These are phyloP conservation scores for Cebus imitator DNA, from an alignment of 2,113 vertebrate species.

Conservation along the genomic window DNA sequence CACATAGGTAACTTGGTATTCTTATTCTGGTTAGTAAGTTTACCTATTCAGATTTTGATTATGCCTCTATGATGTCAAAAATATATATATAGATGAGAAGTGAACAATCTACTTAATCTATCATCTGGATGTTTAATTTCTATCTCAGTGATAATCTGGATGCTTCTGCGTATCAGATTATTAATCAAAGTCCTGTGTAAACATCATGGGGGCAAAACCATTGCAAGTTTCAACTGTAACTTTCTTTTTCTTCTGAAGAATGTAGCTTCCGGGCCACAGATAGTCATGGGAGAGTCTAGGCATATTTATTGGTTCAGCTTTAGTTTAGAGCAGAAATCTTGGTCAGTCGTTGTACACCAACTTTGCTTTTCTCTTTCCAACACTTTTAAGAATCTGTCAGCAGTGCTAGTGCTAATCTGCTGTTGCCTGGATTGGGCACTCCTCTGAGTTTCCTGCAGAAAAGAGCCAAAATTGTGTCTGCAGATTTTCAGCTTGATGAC, in stretches of 20 bases:
- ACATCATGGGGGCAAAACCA: neutral
- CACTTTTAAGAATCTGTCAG: neutral
- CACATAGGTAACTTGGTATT: neutral
- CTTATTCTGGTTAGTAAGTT: neutral
- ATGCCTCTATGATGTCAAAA: neutral
- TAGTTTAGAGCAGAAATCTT: neutral
- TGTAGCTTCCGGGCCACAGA: neutral
- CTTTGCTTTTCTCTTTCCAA: neutral
- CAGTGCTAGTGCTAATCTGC: neutral
- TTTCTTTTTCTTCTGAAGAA: neutral
- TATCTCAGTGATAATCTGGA: neutral
- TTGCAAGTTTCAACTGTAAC: neutral
- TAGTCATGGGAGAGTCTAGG: neutral
- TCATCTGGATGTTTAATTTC: neutral
- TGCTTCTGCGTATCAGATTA: neutral
- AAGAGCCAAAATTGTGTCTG: conserved; percentile 30
- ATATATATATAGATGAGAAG: neutral
- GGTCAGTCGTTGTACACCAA: neutral
- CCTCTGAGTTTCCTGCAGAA: neutral
- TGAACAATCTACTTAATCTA: neutral
- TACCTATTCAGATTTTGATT: neutral
- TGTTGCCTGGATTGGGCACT: neutral
- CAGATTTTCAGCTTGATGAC: conserved; percentile 69
- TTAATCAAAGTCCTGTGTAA: neutral
- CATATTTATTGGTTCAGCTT: neutral